Conservation (phyloP, 53 echinoderm and acorn worm species). For the Holothuria leucospilota region DNA sequence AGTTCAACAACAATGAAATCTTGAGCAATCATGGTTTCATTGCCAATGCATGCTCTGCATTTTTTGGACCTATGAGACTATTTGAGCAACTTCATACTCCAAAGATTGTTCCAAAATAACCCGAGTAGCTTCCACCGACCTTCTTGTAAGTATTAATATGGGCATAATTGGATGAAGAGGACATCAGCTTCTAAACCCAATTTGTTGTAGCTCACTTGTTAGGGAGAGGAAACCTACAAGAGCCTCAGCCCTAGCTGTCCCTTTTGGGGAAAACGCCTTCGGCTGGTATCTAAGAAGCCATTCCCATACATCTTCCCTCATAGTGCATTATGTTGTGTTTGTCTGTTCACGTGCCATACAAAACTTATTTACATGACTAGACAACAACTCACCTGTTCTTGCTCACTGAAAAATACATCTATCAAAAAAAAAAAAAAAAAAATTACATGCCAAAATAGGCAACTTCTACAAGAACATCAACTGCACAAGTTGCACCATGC, state of each 20-base stretch:
- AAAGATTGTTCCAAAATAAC: neutral
- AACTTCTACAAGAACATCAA: no score
- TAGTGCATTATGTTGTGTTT: slow-evolving; percentile 5
- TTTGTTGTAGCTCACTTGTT: no score
- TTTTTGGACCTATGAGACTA: neutral
- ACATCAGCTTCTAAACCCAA: neutral
- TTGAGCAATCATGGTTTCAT: neutral
- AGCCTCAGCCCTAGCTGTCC: neutral
- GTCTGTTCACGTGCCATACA: neutral
- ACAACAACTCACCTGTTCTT: neutral
- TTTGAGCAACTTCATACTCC: neutral
- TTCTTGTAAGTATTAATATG: neutral
- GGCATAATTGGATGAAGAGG: slow-evolving; percentile 11
- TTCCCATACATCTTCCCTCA: slow-evolving; percentile 36
- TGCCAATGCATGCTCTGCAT: slow-evolving; percentile 14
- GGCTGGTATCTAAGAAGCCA: slow-evolving; percentile 5
- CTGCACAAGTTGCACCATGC: no score
- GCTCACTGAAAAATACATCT: neutral
- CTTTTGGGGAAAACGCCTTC: slow-evolving; percentile 11
- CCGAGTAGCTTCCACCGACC: neutral
- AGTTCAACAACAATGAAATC: slow-evolving; percentile 29
- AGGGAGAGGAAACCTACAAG: no score
- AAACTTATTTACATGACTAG: neutral
- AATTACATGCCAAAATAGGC: no score
- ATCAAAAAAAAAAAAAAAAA: neutral